Evolutionary conservation across 2,113 vertebrate species (phyloP).

Genomic region (Phycodurus eques): DNA sequence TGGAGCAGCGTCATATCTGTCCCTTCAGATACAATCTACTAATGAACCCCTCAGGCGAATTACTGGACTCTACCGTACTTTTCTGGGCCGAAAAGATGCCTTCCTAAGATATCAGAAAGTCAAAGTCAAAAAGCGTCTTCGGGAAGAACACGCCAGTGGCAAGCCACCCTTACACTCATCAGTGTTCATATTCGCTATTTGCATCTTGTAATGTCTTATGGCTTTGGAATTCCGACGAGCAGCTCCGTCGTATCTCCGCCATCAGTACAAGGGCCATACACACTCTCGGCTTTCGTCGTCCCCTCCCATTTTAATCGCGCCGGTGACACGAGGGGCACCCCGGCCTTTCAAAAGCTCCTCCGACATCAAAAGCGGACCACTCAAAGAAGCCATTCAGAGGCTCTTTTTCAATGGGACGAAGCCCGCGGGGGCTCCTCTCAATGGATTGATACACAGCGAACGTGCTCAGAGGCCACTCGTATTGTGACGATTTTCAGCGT

Average conservation of each 20-base stretch:
- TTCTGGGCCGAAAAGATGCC: neutral
- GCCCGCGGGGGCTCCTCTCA: constrained; percentile 28
- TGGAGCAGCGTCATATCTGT: too few species aligned
- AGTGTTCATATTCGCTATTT: neutral
- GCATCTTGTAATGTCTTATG: neutral
- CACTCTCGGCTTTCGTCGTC: constrained; percentile 45
- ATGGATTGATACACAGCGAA: constrained; percentile 38
- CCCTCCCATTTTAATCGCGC: constrained; percentile 55
- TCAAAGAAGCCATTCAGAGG: constrained; percentile 63
- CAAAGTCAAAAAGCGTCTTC: neutral
- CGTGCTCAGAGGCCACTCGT: constrained; percentile 35
- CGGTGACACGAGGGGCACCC: constrained; percentile 41
- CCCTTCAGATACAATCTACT: too few species aligned
- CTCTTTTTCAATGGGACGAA: constrained; percentile 23
- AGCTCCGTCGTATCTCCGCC: constrained; percentile 11
- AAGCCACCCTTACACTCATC: neutral
- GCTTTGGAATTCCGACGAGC: neutral
- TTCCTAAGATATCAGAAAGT: neutral
- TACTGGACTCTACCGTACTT: neutral
- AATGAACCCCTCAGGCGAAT: too few species aligned
- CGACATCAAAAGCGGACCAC: constrained; percentile 47
- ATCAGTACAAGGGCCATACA: constrained; percentile 50
- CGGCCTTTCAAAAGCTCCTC: constrained; percentile 45
- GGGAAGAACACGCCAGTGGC: neutral
- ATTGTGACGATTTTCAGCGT: constrained; percentile 52